Evolutionary conservation across 2,113 vertebrate species (phyloP).

Genomic region (Stigmatopora argus): DNA sequence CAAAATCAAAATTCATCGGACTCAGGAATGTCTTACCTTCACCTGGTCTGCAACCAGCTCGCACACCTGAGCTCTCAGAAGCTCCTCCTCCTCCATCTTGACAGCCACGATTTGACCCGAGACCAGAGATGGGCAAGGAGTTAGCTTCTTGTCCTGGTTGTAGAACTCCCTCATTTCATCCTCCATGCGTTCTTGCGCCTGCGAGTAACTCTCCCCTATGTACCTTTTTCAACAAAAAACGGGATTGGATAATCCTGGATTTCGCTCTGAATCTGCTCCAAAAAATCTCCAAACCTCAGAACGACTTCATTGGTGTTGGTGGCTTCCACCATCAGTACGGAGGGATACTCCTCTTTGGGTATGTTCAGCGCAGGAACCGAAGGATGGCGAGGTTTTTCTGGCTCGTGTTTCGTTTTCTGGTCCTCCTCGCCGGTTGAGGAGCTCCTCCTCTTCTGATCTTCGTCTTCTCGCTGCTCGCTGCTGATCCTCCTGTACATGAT

Average conservation of each 20-base stretch:
- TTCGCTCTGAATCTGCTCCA: not conserved
- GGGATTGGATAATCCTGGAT: not conserved
- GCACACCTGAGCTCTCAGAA: constrained; percentile 80
- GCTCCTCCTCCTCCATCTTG: constrained; percentile 80
- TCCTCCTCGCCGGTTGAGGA: constrained; percentile 43
- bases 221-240: constrained; percentile 69
- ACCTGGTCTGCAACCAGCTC: constrained; percentile 76
- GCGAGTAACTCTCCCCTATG: constrained; percentile 88
- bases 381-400: constrained; percentile 47
- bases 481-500: constrained; percentile 78
- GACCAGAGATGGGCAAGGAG: constrained; percentile 51
- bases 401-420: constrained; percentile 40
- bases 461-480: constrained; percentile 47
- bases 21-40: constrained; percentile 75
- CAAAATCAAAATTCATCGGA: not conserved
- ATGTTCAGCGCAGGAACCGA: constrained; percentile 76
- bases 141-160: constrained; percentile 44
- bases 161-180: constrained; percentile 91
- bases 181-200: constrained; percentile 88
- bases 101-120: constrained; percentile 82
- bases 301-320: constrained; percentile 82
- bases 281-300: constrained; percentile 73
- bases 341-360: constrained; percentile 84
- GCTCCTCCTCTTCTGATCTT: constrained; percentile 62
- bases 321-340: constrained; percentile 86